Percentiles rank a stretch among this genome's conserved stretches.
Evolutionary conservation across 2,888 invertebrate species (phyloP).

Genomic region (Carcina quercana): DNA sequence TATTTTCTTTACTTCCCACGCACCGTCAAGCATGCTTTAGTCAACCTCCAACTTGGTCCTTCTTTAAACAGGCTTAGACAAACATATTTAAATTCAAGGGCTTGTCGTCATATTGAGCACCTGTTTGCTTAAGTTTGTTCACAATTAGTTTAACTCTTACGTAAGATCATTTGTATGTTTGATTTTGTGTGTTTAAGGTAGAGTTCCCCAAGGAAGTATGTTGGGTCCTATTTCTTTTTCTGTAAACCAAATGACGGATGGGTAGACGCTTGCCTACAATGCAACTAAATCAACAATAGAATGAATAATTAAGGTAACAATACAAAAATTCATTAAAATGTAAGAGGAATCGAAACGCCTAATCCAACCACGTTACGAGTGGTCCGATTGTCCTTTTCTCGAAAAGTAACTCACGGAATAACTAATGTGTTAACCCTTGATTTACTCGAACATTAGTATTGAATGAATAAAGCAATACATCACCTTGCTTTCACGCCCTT

Average conservation of each 20-base stretch:
- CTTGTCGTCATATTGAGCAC: conserved; percentile 35
- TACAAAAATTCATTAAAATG: conserved; percentile 41
- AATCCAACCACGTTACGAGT: conserved; percentile 59
- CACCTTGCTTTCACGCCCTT: conserved; percentile 42
- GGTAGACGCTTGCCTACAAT: conserved; percentile 7
- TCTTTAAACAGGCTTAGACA: conserved; percentile 41
- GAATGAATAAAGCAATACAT: conserved; percentile 33
- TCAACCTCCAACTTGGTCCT: no score
- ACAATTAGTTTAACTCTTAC: conserved; percentile 32
- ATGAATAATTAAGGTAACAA: conserved; percentile 31
- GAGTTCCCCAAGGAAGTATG: conserved; percentile 14
- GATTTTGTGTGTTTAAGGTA: conserved; percentile 24
- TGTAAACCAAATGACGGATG: conserved; percentile 8
- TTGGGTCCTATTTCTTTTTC: conserved; percentile 1
- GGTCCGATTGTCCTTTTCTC: conserved; percentile 33
- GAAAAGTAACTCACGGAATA: conserved; percentile 38
- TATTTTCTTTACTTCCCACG: no score
- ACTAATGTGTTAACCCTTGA: conserved; percentile 47
- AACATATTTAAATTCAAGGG: conserved; percentile 52
- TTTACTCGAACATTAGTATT: conserved; percentile 39
- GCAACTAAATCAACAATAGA: conserved; percentile 25
- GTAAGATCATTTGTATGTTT: conserved; percentile 25
- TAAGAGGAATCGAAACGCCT: conserved; percentile 50
- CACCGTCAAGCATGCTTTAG: no score
- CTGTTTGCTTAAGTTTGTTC: conserved; percentile 34